Evolutionary conservation across 2,113 vertebrate genomes (phyloP).

Genomic region (Rhea pennata): DNA sequence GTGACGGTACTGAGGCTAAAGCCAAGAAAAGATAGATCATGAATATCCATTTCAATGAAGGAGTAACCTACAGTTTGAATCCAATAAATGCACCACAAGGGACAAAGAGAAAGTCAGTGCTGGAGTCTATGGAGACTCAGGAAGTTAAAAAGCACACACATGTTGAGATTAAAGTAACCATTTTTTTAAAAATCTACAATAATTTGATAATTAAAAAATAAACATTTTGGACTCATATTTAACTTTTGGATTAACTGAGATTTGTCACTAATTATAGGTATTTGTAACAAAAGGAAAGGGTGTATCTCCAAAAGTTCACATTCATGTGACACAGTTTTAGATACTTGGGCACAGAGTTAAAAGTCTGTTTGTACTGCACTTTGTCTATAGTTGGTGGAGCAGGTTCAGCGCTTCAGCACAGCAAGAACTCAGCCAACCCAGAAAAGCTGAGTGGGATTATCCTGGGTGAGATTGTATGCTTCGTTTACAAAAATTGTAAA

Average conservation of each 20-base stretch:
- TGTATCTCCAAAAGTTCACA: background rate
- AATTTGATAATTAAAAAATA: background rate
- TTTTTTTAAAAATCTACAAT: background rate
- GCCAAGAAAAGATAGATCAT: background rate
- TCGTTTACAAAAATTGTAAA: background rate
- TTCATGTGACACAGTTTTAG: background rate
- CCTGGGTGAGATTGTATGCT: background rate
- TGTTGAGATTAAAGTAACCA: background rate
- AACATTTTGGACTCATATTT: background rate
- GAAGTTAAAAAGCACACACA: accelerated
- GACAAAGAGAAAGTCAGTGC: background rate
- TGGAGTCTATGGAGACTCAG: background rate
- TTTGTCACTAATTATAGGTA: background rate
- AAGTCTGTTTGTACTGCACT: background rate
- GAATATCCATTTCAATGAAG: background rate
- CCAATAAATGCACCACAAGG: background rate
- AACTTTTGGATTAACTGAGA: background rate
- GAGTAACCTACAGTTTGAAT: background rate
- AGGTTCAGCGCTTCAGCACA: background rate
- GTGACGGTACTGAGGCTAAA: background rate
- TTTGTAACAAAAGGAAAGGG: background rate
- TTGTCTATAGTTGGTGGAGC: background rate
- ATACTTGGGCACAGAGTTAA: background rate
- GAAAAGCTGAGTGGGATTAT: background rate
- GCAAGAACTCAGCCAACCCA: background rate